Percentiles rank a stretch among this genome's conserved stretches.
Conservation (phyloP, 2,797 vertebrate genomes). For the Notolabrus celidotus region DNA sequence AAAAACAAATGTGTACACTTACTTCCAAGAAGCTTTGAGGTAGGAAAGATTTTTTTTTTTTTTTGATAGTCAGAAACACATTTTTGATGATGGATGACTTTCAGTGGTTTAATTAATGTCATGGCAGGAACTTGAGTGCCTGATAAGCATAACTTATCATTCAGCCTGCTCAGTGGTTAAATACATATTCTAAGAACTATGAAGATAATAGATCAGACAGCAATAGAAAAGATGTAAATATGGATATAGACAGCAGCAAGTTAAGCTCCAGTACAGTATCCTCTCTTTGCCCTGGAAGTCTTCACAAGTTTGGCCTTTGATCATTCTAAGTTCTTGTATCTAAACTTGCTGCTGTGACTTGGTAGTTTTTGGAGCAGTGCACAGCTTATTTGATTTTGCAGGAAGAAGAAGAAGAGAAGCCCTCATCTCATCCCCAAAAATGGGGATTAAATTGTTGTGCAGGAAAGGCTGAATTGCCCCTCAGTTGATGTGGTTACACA, state of each 20-base stretch:
- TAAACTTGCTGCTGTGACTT: constrained; percentile 53
- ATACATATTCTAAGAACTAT: constrained; percentile 1
- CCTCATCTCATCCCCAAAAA: constrained; percentile 68
- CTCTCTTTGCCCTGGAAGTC: constrained; percentile 34
- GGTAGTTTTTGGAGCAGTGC: constrained; percentile 60
- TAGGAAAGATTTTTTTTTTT: background rate
- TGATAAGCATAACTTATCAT: background rate
- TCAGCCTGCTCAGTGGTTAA: constrained; percentile 18
- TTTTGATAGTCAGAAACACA: background rate
- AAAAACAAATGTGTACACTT: background rate
- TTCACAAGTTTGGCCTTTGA: constrained; percentile 57
- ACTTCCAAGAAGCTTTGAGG: background rate
- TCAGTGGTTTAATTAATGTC: background rate
- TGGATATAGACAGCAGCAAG: constrained; percentile 18
- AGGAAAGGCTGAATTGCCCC: constrained; percentile 72
- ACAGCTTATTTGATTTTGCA: constrained; percentile 77
- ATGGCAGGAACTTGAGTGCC: background rate
- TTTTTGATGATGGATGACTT: background rate
- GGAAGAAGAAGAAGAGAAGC: no score
- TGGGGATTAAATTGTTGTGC: constrained; percentile 73
- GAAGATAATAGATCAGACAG: background rate
- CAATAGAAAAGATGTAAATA: background rate
- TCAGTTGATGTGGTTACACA: constrained; percentile 70
- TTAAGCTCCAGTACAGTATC: constrained; percentile 32
- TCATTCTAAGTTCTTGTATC: constrained; percentile 58